These are phyloP conservation scores for Acronicta leporina DNA, from an alignment of 2,888 invertebrate genomes.

Conservation along the genomic window DNA sequence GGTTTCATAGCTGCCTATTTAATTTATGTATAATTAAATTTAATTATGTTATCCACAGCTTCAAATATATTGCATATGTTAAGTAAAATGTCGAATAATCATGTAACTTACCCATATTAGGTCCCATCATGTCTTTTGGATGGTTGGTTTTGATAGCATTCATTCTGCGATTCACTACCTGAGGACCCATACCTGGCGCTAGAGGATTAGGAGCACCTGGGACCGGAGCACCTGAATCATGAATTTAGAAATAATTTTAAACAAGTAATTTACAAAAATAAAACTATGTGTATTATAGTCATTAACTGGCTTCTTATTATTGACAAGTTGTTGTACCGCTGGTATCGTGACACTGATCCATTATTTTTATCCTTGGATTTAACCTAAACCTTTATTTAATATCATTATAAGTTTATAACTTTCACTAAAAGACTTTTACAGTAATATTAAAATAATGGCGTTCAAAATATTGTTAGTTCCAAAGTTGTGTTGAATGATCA, in stretches of 20 bases:
- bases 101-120: constrained; percentile 92
- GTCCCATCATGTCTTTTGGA: constrained; percentile 94
- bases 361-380: background rate
- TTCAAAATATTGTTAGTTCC: background rate
- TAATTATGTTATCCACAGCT: constrained; percentile 45
- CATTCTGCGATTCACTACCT: constrained; percentile 93
- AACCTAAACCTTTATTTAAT: background rate
- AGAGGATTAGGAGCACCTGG: constrained; percentile 83
- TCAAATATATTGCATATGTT: constrained; percentile 19
- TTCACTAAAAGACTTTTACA: background rate
- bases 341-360: background rate
- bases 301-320: background rate
- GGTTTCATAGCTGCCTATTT: too few relatives aligned
- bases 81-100: constrained; percentile 4
- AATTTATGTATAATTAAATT: constrained; percentile 1
- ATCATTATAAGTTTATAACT: background rate
- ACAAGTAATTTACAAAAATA: too few relatives aligned
- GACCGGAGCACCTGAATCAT: constrained; percentile 63
- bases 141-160: constrained; percentile 96
- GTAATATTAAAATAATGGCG: background rate
- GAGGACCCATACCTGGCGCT: constrained; percentile 85
- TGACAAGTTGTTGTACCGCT: background rate
- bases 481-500: background rate
- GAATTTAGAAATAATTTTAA: constrained; percentile 1
- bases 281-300: too few relatives aligned